Evolutionary conservation across 2,888 invertebrate species (phyloP).

Genomic region (Lithophane socia): DNA sequence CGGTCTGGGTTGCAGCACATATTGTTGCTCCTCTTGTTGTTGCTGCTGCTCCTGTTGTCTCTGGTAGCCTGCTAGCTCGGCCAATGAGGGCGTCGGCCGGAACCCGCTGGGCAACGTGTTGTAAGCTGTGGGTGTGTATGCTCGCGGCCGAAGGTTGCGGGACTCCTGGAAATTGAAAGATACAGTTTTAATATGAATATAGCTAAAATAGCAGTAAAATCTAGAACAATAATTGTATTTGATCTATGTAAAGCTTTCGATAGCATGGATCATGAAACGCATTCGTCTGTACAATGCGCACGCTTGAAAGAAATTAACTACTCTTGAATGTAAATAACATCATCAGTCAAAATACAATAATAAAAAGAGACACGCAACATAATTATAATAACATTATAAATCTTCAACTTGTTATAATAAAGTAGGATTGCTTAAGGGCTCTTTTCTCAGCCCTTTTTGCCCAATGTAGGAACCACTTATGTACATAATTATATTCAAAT

Average conservation of each 20-base stretch:
- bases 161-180: constrained; percentile 79
- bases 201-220: neutral
- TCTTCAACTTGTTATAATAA: neutral
- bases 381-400: neutral
- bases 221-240: neutral
- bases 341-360: neutral
- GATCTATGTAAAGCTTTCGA: neutral
- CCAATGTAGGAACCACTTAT: neutral
- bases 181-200: neutral
- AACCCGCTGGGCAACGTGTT: constrained; percentile 86
- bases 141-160: constrained; percentile 87
- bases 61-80: constrained; percentile 88
- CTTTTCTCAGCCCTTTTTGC: constrained; percentile 4
- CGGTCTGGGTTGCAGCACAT: constrained; percentile 72
- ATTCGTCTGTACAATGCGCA: neutral
- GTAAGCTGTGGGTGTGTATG: constrained; percentile 83
- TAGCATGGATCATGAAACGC: neutral
- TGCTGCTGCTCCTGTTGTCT: constrained; percentile 73
- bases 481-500: neutral
- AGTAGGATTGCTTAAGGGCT: constrained; percentile 7
- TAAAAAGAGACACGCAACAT: neutral
- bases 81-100: constrained; percentile 85
- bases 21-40: constrained; percentile 72
- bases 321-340: neutral
- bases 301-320: neutral